Evolutionary conservation across 2,888 invertebrate genomes (phyloP).

Genomic region (Hyppa rectilinea): DNA sequence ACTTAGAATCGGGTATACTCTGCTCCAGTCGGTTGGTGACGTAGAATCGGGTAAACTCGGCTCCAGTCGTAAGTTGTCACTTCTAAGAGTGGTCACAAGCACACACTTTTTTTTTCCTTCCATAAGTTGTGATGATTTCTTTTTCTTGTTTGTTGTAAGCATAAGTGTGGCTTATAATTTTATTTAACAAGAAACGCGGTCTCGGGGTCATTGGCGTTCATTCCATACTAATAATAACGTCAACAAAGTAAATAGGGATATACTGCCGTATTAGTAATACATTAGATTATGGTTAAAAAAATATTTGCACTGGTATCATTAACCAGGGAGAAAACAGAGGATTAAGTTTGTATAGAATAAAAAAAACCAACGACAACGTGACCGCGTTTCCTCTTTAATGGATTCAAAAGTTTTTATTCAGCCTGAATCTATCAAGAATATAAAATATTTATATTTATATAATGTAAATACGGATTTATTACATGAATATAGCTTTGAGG

Average conservation of each 20-base stretch:
- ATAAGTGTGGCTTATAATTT: neutral
- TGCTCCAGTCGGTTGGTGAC: too few species aligned
- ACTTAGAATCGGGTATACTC: neutral
- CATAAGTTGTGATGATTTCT: neutral
- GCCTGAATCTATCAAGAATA: neutral
- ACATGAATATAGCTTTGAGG: neutral
- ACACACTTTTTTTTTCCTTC: neutral
- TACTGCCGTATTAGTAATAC: neutral
- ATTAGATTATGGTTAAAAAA: neutral
- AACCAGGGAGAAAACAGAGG: neutral
- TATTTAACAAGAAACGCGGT: neutral
- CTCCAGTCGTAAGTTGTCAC: neutral
- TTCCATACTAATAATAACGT: neutral
- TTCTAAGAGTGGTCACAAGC: neutral
- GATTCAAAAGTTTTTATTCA: neutral
- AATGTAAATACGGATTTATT: neutral
- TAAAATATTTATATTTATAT: neutral
- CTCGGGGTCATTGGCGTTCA: neutral
- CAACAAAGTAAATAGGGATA: neutral
- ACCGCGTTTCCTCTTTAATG: neutral
- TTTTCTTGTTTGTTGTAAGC: slow-evolving; percentile 5
- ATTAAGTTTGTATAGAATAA: neutral
- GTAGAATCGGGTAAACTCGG: neutral
- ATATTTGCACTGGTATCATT: neutral
- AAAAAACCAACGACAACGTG: neutral